A percentile compares a stretch with the other conserved stretches of the same genome.
Conservation (phyloP, 37 sponge, comb jelly and placozoan species). For the Dysidea cf. avara region DNA sequence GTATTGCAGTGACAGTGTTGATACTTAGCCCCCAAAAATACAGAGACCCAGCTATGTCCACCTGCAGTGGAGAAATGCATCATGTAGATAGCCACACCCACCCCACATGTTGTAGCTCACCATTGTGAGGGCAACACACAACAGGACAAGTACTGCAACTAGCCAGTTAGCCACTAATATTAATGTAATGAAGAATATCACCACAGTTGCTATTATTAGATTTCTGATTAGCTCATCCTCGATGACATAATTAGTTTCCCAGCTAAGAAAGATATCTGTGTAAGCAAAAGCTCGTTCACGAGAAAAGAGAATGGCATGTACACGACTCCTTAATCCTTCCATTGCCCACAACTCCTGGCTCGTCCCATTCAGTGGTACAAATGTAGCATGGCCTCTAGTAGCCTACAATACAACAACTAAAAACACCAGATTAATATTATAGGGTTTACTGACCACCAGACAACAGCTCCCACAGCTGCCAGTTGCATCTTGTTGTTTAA, state of each 20-base stretch:
- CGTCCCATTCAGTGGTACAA: slow-evolving; percentile 1
- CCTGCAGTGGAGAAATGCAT: slow-evolving; percentile 13
- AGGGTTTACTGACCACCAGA: too few species aligned
- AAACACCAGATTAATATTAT: too few species aligned
- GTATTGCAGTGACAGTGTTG: slow-evolving; percentile 27
- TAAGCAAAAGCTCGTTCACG: slow-evolving; percentile 22
- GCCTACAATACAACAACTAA: neutral
- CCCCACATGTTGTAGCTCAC: slow-evolving; percentile 15
- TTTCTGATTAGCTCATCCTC: slow-evolving; percentile 31
- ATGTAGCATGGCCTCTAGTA: neutral
- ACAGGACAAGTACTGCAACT: slow-evolving; percentile 20
- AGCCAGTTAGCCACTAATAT: slow-evolving; percentile 27
- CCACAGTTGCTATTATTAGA: slow-evolving; percentile 10
- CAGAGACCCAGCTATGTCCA: slow-evolving; percentile 27
- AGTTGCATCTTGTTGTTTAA: too few species aligned
- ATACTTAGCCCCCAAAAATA: slow-evolving; percentile 42
- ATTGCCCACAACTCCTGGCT: slow-evolving; percentile 8
- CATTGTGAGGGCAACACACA: slow-evolving; percentile 20
- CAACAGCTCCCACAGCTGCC: too few species aligned
- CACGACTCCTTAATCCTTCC: slow-evolving; percentile 2
- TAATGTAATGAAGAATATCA: slow-evolving; percentile 34
- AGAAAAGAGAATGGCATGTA: slow-evolving; percentile 1
- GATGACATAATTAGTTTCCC: slow-evolving; percentile 36
- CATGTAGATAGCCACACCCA: neutral
- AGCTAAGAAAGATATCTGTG: neutral